Evolutionary conservation across 2,113 vertebrate genomes (phyloP), one percentile per base, ranked within the genome.

Genomic region (Coryphaenoides rupestris): DNA sequence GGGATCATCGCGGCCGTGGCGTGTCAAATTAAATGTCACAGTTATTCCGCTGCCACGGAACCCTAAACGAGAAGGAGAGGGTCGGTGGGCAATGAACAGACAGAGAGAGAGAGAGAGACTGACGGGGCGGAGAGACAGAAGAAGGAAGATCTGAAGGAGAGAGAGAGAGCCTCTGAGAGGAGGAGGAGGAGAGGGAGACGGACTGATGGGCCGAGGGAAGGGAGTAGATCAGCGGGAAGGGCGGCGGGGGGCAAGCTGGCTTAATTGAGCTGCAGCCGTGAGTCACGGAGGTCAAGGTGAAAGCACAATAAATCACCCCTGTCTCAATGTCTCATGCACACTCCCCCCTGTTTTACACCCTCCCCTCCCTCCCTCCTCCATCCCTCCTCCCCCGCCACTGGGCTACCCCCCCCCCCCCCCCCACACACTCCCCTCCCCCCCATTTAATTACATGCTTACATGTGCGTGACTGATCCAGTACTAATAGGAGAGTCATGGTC

Each of bases 251-350:
- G 71, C 78, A 80, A 72, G 71, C 66, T 24, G 14, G 58, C 73
- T 73, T 89, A 86, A 88, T 88, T 86, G 86, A 89, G 82, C 86
- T 75, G 77, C 79, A 73, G 82, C 77, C 73, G 45, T 19, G 54
- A 78, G 84, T 84, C 81, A 80, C 53, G 73, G 68, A 85, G 84
- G 84, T 87, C 85, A 89, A 86, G 85, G 81, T 87, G 83, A 86
- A 68, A 73, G 77, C 70, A 78, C 84, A 86, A 86, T 89, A 87
- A 87, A 88, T 89, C 83, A 87, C 50, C 65, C 74, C n/a, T n/a
- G n/a, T n/a, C n/a, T n/a, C n/a, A n/a, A n/a, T 56, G 15, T 55
- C 73, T 73, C 45, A 1, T 63, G 21, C 56, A 58, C 55, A 70
- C 69, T 69, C 55, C 59, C 62, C 52, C 58, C 53, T 26, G 19